phyloP scores from a whole-genome alignment of 2,113 vertebrate genomes.

The Tichodroma muraria region DNA sequence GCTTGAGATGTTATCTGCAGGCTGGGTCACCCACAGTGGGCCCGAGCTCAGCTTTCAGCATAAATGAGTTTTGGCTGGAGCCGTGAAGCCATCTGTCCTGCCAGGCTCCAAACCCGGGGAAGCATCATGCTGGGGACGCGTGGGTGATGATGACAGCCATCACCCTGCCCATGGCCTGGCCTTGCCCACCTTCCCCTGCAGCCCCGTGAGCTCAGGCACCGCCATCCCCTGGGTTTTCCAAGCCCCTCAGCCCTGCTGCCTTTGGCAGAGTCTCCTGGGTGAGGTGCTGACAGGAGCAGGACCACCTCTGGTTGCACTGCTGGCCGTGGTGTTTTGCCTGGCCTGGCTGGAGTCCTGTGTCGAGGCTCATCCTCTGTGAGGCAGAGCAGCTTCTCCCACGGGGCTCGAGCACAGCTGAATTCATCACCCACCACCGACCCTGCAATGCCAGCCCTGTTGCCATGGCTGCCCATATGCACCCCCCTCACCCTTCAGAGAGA shows the following conservation, averaged over 20 bases:
- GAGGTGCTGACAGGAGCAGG: no score
- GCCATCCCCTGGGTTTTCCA: no score
- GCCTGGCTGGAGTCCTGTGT: neutral
- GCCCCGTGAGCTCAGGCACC: neutral
- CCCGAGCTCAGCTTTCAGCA: neutral
- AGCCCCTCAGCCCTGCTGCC: no score
- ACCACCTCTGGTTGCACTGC: neutral
- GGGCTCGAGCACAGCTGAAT: neutral
- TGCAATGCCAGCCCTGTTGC: neutral
- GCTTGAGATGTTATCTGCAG: neutral
- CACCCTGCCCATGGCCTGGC: neutral
- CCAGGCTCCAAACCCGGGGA: neutral
- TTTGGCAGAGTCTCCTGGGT: no score
- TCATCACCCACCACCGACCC: fast-evolving
- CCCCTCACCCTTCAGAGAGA: neutral
- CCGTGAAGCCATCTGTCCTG: neutral
- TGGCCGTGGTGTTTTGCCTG: neutral
- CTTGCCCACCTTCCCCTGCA: neutral
- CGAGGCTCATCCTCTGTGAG: neutral
- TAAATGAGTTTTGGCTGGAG: neutral
- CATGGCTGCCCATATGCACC: neutral
- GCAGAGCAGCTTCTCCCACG: neutral
- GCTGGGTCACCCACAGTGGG: neutral
- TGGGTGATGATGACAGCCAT: neutral
- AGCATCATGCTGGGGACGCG: fast-evolving